A percentile compares a stretch with the other conserved stretches of the same genome.
Conservation (phyloP, 2,888 invertebrate genomes). For the Meloe dianella region DNA sequence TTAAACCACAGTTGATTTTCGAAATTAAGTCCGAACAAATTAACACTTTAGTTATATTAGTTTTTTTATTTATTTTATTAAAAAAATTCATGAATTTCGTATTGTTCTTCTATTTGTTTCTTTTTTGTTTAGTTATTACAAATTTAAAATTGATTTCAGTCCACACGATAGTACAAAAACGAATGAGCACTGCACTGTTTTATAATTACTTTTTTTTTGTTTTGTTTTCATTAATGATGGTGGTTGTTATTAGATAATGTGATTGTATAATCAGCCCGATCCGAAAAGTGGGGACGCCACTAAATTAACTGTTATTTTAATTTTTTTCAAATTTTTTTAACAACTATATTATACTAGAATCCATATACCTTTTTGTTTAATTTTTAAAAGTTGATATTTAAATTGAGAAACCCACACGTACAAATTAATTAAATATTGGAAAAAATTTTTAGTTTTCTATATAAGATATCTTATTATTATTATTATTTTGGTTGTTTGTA, state of each 20-base stretch:
- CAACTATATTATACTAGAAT: conserved; percentile 56
- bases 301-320: conserved; percentile 49
- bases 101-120: conserved; percentile 46
- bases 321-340: too few species aligned
- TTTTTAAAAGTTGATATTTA: conserved; percentile 43
- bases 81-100: conserved; percentile 48
- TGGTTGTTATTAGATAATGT: conserved; percentile 21
- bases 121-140: conserved; percentile 52
- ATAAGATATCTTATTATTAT: conserved; percentile 24
- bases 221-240: background rate
- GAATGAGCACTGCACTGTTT: conserved; percentile 57
- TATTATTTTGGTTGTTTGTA: conserved; percentile 18
- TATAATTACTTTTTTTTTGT: conserved; percentile 29
- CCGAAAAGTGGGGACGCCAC: conserved; percentile 57
- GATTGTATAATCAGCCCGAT: too few species aligned
- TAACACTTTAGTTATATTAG: conserved; percentile 47
- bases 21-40: conserved; percentile 50
- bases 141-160: conserved; percentile 53
- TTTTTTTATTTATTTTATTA: conserved; percentile 1
- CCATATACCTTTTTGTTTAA: conserved; percentile 54
- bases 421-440: conserved; percentile 46
- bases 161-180: conserved; percentile 54
- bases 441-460: conserved; percentile 24
- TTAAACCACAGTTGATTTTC: conserved; percentile 33
- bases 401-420: conserved; percentile 52